phyloP scores from a whole-genome alignment of 2,888 invertebrate species.

The Pandemis corylana region DNA sequence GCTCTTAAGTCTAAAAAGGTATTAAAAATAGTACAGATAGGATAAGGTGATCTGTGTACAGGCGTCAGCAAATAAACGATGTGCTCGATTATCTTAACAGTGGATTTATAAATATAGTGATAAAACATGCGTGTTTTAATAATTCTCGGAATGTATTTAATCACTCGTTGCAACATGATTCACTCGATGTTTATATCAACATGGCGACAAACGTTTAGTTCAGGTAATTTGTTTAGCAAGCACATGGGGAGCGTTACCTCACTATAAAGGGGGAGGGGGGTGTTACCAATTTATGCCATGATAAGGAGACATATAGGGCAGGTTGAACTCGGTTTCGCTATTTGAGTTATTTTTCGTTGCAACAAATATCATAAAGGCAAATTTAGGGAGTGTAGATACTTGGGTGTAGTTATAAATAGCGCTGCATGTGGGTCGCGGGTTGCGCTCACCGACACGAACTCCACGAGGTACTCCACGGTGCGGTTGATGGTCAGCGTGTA shows the following conservation, averaged over 20 bases:
- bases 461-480: slow-evolving; percentile 69
- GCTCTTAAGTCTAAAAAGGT: background rate
- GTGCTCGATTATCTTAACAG: background rate
- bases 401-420: too few species aligned
- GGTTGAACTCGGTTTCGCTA: too few species aligned
- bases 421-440: too few species aligned
- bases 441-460: slow-evolving; percentile 65
- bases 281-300: too few species aligned
- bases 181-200: background rate
- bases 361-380: too few species aligned
- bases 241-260: background rate
- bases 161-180: background rate
- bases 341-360: too few species aligned
- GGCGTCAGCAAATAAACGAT: background rate
- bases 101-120: background rate
- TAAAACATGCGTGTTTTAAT: background rate
- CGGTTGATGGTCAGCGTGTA: slow-evolving; percentile 62
- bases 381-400: background rate
- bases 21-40: background rate
- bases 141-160: background rate
- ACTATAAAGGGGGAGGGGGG: too few species aligned
- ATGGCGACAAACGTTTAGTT: background rate
- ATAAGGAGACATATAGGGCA: too few species aligned
- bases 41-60: background rate
- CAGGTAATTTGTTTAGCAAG: slow-evolving; percentile 30